These are phyloP conservation scores for Pheosia tremula DNA, from an alignment of 2,888 invertebrate genomes.

Conservation along the genomic window DNA sequence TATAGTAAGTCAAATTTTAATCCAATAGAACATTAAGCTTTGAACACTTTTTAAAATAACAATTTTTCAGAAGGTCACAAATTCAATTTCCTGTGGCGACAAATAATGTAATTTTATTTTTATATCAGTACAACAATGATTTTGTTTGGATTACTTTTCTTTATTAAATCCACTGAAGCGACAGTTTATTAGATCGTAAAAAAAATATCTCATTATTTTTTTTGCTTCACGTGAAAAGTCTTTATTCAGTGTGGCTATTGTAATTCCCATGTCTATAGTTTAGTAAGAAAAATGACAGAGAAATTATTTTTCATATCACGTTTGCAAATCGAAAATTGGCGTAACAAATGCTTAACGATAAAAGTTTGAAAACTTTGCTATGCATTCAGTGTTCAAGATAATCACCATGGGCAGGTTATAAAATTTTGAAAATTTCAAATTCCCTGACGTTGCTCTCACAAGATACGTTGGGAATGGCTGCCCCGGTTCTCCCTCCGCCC, in stretches of 20 bases:
- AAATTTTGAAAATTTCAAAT: not conserved
- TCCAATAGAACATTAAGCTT: not conserved
- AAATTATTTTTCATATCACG: not conserved
- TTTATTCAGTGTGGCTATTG: not conserved
- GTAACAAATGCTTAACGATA: no score
- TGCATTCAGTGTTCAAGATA: no score
- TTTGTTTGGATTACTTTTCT: not conserved
- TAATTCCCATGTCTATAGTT: no score
- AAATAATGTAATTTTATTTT: conserved; percentile 9
- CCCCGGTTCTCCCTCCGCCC: not conserved
- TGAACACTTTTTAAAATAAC: not conserved
- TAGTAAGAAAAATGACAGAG: not conserved
- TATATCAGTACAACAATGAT: not conserved
- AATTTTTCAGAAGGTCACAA: conserved; percentile 10
- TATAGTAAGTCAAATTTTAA: not conserved
- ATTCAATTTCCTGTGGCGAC: conserved; percentile 20
- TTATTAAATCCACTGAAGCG: conserved; percentile 1
- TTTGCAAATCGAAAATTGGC: no score
- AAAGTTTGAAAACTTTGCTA: no score
- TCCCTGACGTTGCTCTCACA: not conserved
- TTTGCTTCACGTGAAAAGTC: not conserved
- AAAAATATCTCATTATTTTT: conserved; percentile 2
- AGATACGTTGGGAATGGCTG: not conserved
- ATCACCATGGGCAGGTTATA: not conserved
- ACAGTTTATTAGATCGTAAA: not conserved